Evolutionary conservation across 2,888 invertebrate genomes (phyloP).

Genomic region (Scaptomyza parva): DNA sequence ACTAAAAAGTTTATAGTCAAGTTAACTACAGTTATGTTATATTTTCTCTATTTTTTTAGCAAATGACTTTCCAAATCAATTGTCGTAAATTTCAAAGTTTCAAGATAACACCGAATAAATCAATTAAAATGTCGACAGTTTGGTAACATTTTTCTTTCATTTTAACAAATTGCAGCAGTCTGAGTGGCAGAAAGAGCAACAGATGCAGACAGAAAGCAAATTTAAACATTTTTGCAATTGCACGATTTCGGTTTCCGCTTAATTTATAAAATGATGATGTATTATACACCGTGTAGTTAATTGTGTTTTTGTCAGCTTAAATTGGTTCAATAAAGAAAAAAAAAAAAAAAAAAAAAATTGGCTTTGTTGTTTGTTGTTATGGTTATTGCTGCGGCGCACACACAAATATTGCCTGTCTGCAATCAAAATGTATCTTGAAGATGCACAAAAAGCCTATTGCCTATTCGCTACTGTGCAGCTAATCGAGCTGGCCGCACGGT

Average conservation of each 20-base stretch:
- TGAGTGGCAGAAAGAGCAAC: slow-evolving; percentile 21
- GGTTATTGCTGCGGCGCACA: background rate
- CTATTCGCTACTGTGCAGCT: slow-evolving; percentile 35
- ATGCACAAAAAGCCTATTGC: slow-evolving; percentile 35
- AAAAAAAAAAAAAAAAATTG: no score
- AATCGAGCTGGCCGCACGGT: slow-evolving; percentile 56
- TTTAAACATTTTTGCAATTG: slow-evolving; percentile 52
- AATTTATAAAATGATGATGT: slow-evolving; percentile 48
- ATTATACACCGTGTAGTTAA: slow-evolving; percentile 57
- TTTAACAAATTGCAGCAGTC: slow-evolving; percentile 18
- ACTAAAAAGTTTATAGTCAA: slow-evolving; percentile 6
- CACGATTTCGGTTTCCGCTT: slow-evolving; percentile 68
- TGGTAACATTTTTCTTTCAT: slow-evolving; percentile 38
- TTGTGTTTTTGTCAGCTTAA: slow-evolving; percentile 67
- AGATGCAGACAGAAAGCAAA: slow-evolving; percentile 39
- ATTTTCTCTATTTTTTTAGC: slow-evolving; percentile 1
- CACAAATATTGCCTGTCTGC: slow-evolving; percentile 2
- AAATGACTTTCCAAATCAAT: slow-evolving; percentile 61
- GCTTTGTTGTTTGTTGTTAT: slow-evolving; percentile 23
- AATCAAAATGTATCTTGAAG: slow-evolving; percentile 41
- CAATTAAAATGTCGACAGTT: slow-evolving; percentile 71
- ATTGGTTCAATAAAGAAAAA: no score
- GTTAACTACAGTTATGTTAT: slow-evolving; percentile 8
- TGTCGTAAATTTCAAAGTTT: slow-evolving; percentile 52
- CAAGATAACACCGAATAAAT: slow-evolving; percentile 56